Conservation (phyloP, 2,888 invertebrate genomes). For the Mesoligia furuncula region DNA sequence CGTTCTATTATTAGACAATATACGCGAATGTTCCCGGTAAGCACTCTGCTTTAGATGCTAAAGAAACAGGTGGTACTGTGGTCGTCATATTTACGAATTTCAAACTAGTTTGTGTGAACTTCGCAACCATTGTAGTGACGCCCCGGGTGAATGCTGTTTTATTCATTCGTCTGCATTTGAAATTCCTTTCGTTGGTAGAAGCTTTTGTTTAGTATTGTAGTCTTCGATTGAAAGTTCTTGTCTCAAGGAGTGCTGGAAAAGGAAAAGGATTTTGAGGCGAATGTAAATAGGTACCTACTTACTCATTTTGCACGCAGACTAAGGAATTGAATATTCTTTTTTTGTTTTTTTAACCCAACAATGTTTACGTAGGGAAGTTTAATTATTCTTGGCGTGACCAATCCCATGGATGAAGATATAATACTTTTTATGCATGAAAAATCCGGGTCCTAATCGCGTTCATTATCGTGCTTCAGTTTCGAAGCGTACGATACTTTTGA, state of each 20-base stretch:
- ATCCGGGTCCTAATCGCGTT: background rate
- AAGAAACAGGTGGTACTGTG: constrained; percentile 63
- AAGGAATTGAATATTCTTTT: background rate
- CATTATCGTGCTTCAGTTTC: background rate
- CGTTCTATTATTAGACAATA: background rate
- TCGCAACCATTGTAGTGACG: constrained; percentile 46
- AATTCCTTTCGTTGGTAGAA: constrained; percentile 28
- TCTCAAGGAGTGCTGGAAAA: background rate
- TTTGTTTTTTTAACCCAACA: background rate
- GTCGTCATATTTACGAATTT: constrained; percentile 69
- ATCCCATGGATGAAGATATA: background rate
- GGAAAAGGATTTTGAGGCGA: background rate
- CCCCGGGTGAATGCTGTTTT: constrained; percentile 52
- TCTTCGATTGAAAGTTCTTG: constrained; percentile 22
- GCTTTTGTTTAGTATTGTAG: constrained; percentile 41
- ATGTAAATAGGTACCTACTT: constrained; percentile 12
- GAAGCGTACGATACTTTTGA: background rate
- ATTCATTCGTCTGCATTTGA: constrained; percentile 58
- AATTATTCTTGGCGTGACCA: background rate
- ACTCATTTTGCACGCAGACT: background rate
- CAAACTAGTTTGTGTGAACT: constrained; percentile 75
- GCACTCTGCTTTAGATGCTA: background rate
- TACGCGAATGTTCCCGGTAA: background rate
- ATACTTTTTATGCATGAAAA: background rate
- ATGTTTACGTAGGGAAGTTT: background rate